These are phyloP conservation scores for Antigone vipio DNA, from an alignment of 2,113 vertebrate genomes.

Conservation along the genomic window DNA sequence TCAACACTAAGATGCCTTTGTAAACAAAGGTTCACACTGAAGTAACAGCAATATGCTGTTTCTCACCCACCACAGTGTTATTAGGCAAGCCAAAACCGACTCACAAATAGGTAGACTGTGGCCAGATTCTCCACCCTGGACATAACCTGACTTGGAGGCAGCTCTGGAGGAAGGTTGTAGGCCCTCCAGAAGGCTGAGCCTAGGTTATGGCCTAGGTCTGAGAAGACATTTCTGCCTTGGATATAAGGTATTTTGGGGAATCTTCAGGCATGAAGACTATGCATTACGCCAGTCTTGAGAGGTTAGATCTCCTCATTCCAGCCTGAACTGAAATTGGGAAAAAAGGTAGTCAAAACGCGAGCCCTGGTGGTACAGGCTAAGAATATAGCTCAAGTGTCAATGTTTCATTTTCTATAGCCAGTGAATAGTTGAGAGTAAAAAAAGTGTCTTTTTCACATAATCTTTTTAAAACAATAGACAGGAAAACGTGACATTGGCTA, in stretches of 20 bases:
- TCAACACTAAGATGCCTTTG: background rate
- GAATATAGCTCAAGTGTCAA: background rate
- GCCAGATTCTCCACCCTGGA: background rate
- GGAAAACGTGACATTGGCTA: background rate
- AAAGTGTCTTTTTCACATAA: background rate
- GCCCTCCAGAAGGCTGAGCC: background rate
- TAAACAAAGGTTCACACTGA: background rate
- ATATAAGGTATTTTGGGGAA: background rate
- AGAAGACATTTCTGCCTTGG: background rate
- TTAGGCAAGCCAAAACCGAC: background rate
- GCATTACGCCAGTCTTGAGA: background rate
- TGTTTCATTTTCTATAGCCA: background rate
- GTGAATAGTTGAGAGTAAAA: background rate
- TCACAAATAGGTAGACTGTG: background rate
- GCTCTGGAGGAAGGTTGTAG: background rate
- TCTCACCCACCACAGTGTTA: background rate
- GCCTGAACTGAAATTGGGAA: background rate
- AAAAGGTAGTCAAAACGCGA: background rate
- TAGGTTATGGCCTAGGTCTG: background rate
- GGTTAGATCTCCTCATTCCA: background rate
- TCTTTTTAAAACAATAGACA: background rate
- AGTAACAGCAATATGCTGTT: background rate
- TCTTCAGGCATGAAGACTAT: background rate
- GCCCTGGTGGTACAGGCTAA: background rate
- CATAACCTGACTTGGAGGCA: background rate